Base-by-base conservation (phyloP, 1,140 invertebrate genomes). In the Mercenaria mercenaria region DNA sequence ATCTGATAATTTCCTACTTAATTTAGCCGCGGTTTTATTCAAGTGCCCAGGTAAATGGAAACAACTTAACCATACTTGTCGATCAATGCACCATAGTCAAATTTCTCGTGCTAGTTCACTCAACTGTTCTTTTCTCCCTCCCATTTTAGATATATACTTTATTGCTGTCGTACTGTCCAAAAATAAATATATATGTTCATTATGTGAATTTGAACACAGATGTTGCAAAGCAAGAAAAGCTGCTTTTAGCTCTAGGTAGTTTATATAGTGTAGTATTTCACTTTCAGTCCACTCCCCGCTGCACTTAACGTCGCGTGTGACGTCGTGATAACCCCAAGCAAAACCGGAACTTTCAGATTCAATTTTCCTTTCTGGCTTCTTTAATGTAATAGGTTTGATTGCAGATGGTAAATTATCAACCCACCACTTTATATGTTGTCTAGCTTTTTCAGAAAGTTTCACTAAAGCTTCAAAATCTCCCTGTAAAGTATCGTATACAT, bases 141-240 rank as follows among this genome's bases (percentile, higher is more conserved):
- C 90, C 80, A 86, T 85, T 41, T 91, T 84, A n/a, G 72, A 50
- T 0, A 91, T 82, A 59, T 88, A 88, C 34, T 56, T 4, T n/a
- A 88, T 39, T 29, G 79, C 72, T 26, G 13, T 34, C 11, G 52
- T 37, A 18, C 59, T 81, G 52, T 81, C 79, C 29, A 47, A 59
- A 0, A 23, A 26, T 1, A 82, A 61, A 11, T 61, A 6, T 61
- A 61, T 29, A 85, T 74, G 82, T 18, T 41, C 43, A 18, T 74
- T 50, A 13, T 0, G 13, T 29, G 34, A 34, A 41, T 8, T 56
- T 3, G 47, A 26, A 52, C 32, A 74, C 3, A 72, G 50, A 50
- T 15, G 47, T 32, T 0, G 2, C 23, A 74, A 18, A 52, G 69
- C 37, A 15, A n/a, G 29, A 34, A 10, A 23, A 29, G 29, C n/a